These are phyloP conservation scores for Ormyrus pomaceus DNA, from an alignment of 2,888 invertebrate species.

Conservation along the genomic window DNA sequence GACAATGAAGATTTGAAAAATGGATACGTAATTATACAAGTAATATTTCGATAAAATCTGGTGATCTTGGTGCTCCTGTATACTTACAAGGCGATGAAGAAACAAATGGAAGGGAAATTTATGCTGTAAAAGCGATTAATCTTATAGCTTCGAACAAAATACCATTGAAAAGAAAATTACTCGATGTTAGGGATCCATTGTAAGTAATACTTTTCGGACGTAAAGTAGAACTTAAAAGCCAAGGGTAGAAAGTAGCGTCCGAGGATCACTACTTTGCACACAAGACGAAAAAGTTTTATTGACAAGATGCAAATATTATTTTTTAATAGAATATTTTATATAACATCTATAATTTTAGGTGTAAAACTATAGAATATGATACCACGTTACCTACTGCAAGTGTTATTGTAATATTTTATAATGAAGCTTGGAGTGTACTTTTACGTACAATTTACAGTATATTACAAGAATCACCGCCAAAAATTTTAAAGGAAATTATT, in stretches of 20 bases:
- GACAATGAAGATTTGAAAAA: slow-evolving; percentile 72
- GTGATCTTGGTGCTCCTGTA: slow-evolving; percentile 84
- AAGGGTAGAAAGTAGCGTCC: too few species aligned
- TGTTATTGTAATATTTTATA: slow-evolving; percentile 90
- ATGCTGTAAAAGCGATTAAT: slow-evolving; percentile 91
- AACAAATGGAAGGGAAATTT: slow-evolving; percentile 82
- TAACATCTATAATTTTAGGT: slow-evolving; percentile 75
- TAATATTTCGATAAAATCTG: slow-evolving; percentile 83
- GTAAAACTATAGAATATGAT: slow-evolving; percentile 80
- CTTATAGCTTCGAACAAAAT: slow-evolving; percentile 92
- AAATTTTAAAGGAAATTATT: slow-evolving; percentile 91
- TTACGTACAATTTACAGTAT: slow-evolving; percentile 92
- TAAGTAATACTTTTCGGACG: slow-evolving; percentile 60
- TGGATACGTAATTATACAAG: slow-evolving; percentile 80
- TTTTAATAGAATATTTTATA: too few species aligned
- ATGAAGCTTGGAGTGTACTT: slow-evolving; percentile 92
- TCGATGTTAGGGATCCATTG: slow-evolving; percentile 79
- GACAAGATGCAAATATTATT: too few species aligned
- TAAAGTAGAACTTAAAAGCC: background rate
- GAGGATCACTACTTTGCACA: too few species aligned
- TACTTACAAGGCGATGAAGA: slow-evolving; percentile 82
- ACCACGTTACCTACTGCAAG: slow-evolving; percentile 83
- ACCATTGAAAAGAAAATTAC: slow-evolving; percentile 87
- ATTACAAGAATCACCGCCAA: slow-evolving; percentile 83
- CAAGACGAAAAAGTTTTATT: too few species aligned